Percentiles rank a stretch among this genome's conserved stretches.
phyloP scores from a whole-genome alignment of 2,797 vertebrate genomes.

The Acrossocheilus wenchowensis region DNA sequence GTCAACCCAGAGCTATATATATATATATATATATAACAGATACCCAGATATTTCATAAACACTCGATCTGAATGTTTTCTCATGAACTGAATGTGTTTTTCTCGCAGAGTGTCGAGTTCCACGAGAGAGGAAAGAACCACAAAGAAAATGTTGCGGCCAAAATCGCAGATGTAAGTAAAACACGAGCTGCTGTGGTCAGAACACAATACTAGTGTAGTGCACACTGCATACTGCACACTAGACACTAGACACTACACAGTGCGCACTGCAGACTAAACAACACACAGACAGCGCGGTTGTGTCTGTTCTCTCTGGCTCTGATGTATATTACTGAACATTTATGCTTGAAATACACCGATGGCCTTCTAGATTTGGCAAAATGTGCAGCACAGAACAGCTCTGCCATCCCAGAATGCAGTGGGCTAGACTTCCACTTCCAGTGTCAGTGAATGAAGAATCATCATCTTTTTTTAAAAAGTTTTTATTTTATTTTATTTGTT shows the following conservation, averaged over 20 bases:
- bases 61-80: background rate
- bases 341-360: background rate
- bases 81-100: conserved; percentile 35
- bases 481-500: background rate
- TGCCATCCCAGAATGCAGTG: background rate
- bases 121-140: conserved; percentile 98
- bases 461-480: background rate
- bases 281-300: background rate
- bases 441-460: background rate
- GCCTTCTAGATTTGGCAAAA: background rate
- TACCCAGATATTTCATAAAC: too few species aligned
- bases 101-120: conserved; percentile 94
- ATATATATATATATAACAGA: too few species aligned
- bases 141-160: conserved; percentile 98
- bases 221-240: background rate
- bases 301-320: background rate
- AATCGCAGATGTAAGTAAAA: conserved; percentile 88
- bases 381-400: background rate
- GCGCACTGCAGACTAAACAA: background rate
- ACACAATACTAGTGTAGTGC: background rate
- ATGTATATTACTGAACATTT: background rate
- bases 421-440: background rate
- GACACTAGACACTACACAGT: background rate
- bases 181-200: background rate
- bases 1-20: conserved; percentile 56